Evolutionary conservation across 2,797 vertebrate genomes (phyloP), one percentile per base, ranked within the genome.

Genomic region (Anolis apletophallus): DNA sequence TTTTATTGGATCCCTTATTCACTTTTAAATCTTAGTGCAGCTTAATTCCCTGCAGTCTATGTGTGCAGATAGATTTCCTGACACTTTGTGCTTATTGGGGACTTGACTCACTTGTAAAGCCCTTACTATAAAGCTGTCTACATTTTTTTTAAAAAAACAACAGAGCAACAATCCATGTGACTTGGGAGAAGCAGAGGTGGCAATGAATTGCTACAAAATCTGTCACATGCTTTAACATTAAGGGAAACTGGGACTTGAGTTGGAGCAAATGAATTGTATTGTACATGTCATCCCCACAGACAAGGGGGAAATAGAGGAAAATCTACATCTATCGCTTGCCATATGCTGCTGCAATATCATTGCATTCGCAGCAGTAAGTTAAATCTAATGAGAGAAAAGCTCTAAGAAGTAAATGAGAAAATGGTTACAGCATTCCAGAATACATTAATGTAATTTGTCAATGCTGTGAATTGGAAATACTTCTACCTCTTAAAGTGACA

Each of bases 301-400:
- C 87, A 86, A 12, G 21, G 80, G 52, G 17, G 52, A 83, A 88
- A 67, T 36, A 84, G 3, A 81, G 29, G 23, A 26, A 3, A 71
- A 0, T 78, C 23, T 85, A 46, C 8, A 29, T 61, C 17, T 74
- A 79, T 52, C 21, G 26, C 61, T 89, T 90, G 54, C 69, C 50
- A 71, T 85, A 73, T 83, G 69, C 77, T 34, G 72, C 67, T 89
- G 32, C 34, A 74, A 7, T 78, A 23, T 36, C 21, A 80, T 80
- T 85, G 78, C 54, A 78, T 86, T 89, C 68, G 78, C 75, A 90
- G 34, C 14, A 78, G 61, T 85, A 88, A 68, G 52, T 89, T 88
- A 87, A 90, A 83, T 81, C 34, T 85, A 90, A 83, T 12, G 59
- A 91, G 61, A 90, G 80, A 90, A 81, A 83, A 80, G 11, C 57